A percentile compares a stretch with the other conserved stretches of the same genome.
phyloP scores from a whole-genome alignment of 2,888 invertebrate genomes.

The Oscheius sp. region DNA sequence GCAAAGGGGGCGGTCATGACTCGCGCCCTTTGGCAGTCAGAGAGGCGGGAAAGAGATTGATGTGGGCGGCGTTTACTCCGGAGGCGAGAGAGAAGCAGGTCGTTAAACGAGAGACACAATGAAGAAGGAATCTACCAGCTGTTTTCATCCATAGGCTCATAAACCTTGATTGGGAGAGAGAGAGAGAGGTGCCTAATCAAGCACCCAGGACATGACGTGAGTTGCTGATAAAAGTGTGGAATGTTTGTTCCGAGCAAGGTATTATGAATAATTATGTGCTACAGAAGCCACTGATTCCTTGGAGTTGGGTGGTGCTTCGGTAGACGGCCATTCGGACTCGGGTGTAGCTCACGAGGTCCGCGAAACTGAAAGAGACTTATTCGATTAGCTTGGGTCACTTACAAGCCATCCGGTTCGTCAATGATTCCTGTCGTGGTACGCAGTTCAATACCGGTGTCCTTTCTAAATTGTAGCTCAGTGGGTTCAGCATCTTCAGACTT shows the following conservation, averaged over 20 bases:
- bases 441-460: constrained; percentile 15
- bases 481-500: neutral
- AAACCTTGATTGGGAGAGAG: neutral
- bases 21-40: too few species aligned
- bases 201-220: too few species aligned
- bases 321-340: constrained; percentile 54
- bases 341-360: constrained; percentile 41
- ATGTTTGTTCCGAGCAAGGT: too few species aligned
- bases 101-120: neutral
- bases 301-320: neutral
- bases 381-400: neutral
- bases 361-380: neutral
- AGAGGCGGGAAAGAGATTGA: constrained; percentile 1
- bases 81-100: constrained; percentile 14
- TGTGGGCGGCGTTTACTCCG: too few species aligned
- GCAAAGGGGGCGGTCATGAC: too few species aligned
- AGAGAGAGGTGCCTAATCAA: too few species aligned
- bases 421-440: neutral
- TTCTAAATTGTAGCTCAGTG: neutral
- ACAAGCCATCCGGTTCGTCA: neutral
- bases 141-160: neutral
- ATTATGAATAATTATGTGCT: neutral
- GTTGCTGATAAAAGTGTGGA: too few species aligned
- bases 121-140: neutral
- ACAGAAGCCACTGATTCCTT: constrained; percentile 24